Conservation (phyloP, 2,797 vertebrate genomes). For the Pipistrellus pygmaeus region DNA sequence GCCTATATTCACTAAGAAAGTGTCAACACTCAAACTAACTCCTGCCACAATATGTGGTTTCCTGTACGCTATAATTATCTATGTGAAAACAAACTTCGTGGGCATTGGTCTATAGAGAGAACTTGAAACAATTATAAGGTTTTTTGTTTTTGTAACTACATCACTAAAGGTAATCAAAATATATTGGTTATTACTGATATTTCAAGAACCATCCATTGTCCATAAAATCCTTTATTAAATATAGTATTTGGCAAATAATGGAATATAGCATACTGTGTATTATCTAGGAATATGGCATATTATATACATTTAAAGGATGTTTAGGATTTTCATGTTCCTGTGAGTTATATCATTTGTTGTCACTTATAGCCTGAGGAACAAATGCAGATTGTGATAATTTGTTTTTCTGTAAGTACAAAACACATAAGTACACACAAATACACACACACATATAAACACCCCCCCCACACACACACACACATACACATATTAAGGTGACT, state of each 20-base stretch:
- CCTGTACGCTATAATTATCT: constrained; percentile 59
- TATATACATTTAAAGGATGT: constrained; percentile 16
- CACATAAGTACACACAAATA: neutral
- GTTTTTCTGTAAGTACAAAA: neutral
- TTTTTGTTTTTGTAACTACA: constrained; percentile 27
- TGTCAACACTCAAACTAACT: constrained; percentile 61
- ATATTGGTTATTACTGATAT: constrained; percentile 6
- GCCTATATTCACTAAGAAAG: constrained; percentile 49
- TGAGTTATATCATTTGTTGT: constrained; percentile 23
- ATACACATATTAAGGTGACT: neutral
- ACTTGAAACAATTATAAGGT: neutral
- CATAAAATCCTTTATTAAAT: constrained; percentile 47
- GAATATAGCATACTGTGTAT: neutral
- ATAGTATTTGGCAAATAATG: constrained; percentile 15
- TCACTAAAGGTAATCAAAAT: constrained; percentile 57
- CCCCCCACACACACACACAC: neutral
- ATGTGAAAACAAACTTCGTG: constrained; percentile 72
- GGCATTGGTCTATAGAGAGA: neutral
- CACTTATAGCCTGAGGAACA: constrained; percentile 20
- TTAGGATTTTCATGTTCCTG: neutral
- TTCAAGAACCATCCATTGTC: constrained; percentile 36
- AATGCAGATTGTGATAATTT: neutral
- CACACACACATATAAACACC: neutral
- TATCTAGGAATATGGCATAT: neutral
- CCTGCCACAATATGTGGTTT: constrained; percentile 56